A percentile compares a stretch with the other conserved stretches of the same genome.
Evolutionary conservation across 2,888 invertebrate species (phyloP).

Genomic region (Meteorus colon): DNA sequence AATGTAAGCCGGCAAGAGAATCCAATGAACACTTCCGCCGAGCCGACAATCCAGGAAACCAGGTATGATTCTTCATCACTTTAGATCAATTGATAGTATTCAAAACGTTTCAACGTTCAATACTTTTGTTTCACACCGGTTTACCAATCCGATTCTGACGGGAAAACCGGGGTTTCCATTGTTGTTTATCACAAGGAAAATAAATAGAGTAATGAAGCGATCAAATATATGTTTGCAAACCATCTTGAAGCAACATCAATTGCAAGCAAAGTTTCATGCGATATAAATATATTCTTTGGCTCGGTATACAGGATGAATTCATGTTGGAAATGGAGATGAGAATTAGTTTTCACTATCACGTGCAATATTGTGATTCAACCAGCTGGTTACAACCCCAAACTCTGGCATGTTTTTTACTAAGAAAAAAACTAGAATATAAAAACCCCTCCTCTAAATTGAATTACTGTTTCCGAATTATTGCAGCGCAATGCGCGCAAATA

Average conservation of each 20-base stretch:
- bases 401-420: not conserved
- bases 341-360: slow-evolving; percentile 34
- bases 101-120: slow-evolving; percentile 3
- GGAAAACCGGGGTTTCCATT: not conserved
- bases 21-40: slow-evolving; percentile 55
- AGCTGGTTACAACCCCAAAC: not conserved
- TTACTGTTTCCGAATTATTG: slow-evolving; percentile 37
- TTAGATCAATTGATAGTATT: not conserved
- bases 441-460: slow-evolving; percentile 7
- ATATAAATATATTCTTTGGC: not conserved
- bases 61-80: slow-evolving; percentile 60
- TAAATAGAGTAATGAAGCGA: not conserved
- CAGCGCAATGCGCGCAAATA: slow-evolving; percentile 52
- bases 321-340: slow-evolving; percentile 41
- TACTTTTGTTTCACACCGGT: not conserved
- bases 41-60: slow-evolving; percentile 58
- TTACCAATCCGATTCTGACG: not conserved
- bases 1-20: slow-evolving; percentile 66
- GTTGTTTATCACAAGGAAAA: not conserved
- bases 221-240: not conserved
- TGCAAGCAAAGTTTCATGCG: not conserved
- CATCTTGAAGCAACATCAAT: slow-evolving; percentile 3
- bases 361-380: slow-evolving; percentile 1
- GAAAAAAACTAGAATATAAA: not conserved
- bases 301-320: not conserved